These are phyloP conservation scores for Lasioglossum leucozonium DNA, from an alignment of 2,888 invertebrate species.

Conservation along the genomic window DNA sequence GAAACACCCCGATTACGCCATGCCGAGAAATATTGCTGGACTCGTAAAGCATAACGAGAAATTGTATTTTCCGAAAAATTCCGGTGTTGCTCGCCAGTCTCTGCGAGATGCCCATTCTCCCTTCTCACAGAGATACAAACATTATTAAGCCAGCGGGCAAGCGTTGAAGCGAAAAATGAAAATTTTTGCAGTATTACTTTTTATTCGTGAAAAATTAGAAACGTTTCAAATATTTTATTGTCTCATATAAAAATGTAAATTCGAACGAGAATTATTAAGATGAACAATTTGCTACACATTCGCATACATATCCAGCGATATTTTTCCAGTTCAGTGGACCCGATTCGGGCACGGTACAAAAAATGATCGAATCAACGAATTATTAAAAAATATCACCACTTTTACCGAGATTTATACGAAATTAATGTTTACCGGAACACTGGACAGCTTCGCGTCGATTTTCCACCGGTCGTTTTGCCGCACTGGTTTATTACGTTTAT, in stretches of 20 bases:
- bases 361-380: background rate
- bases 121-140: background rate
- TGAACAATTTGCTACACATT: background rate
- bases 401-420: background rate
- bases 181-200: too few relatives aligned
- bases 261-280: background rate
- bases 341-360: background rate
- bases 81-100: background rate
- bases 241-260: background rate
- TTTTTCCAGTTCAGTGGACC: background rate
- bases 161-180: too few relatives aligned
- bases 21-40: slow-evolving; percentile 30
- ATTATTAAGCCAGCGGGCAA: background rate
- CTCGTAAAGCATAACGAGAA: background rate
- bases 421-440: slow-evolving; percentile 7
- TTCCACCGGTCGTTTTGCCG: background rate
- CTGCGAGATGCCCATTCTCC: background rate
- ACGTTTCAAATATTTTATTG: too few relatives aligned
- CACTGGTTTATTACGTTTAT: slow-evolving; percentile 7
- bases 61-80: background rate
- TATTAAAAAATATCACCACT: background rate
- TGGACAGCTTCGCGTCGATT: background rate
- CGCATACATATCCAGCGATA: background rate
- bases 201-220: too few relatives aligned
- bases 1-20: slow-evolving; percentile 32